Evolutionary conservation across 2,797 vertebrate genomes (phyloP).

Genomic region (Pipistrellus pygmaeus): DNA sequence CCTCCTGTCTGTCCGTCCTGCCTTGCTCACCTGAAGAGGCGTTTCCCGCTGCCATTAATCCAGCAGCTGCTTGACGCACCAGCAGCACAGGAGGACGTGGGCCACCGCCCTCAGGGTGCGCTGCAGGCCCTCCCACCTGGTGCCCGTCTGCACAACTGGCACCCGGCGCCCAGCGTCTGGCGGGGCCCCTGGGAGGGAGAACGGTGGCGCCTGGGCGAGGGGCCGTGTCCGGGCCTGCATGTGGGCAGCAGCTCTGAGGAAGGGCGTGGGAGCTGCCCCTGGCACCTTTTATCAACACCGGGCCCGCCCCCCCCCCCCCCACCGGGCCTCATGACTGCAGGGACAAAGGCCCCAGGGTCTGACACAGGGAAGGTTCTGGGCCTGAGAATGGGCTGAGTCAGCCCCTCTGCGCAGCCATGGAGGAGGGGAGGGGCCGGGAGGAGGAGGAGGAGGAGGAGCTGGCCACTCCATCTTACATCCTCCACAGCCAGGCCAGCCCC

Average conservation of each 20-base stretch:
- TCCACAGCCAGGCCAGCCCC: not conserved
- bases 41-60: conserved; percentile 85
- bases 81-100: conserved; percentile 95
- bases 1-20: not conserved
- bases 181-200: conserved; percentile 78
- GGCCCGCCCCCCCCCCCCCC: conserved; percentile 66
- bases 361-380: conserved; percentile 27
- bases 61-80: conserved; percentile 95
- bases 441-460: conserved; percentile 18
- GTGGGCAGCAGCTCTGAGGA: conserved; percentile 3
- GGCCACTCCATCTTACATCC: not conserved
- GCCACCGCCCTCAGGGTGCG: conserved; percentile 91
- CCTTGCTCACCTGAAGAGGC: conserved; percentile 55
- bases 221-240: conserved; percentile 61
- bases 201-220: conserved; percentile 87
- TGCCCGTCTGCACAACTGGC: conserved; percentile 77
- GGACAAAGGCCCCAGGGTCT: conserved; percentile 63
- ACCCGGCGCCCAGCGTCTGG: conserved; percentile 86
- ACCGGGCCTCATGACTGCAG: conserved; percentile 71
- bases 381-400: conserved; percentile 64
- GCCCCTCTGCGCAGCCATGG: conserved; percentile 34
- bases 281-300: conserved; percentile 70
- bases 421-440: not conserved
- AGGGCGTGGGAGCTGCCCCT: conserved; percentile 32
- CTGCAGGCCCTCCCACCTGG: conserved; percentile 83